Evolutionary conservation across 2,888 invertebrate species (phyloP).

Genomic region (Metalampra italica): DNA sequence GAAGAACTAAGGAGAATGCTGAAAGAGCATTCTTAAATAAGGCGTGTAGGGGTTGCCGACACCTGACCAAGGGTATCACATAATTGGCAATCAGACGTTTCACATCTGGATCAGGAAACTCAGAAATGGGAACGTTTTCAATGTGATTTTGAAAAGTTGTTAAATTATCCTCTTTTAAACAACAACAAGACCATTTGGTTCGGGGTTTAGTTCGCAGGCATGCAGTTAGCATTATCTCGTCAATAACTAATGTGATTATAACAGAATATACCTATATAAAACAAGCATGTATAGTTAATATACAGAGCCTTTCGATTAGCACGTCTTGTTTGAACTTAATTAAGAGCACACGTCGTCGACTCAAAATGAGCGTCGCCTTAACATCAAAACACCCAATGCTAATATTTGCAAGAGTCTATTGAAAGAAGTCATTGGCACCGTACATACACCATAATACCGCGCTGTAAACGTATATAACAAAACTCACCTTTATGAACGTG

Average conservation of each 20-base stretch:
- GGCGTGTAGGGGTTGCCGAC: slow-evolving; percentile 29
- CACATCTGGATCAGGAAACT: slow-evolving; percentile 18
- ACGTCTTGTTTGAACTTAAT: slow-evolving; percentile 74
- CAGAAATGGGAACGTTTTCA: neutral
- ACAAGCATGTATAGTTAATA: neutral
- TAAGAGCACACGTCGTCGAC: slow-evolving; percentile 62
- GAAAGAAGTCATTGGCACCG: slow-evolving; percentile 71
- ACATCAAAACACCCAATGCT: slow-evolving; percentile 66
- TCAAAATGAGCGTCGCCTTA: slow-evolving; percentile 56
- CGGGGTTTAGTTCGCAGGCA: no score
- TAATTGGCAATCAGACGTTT: slow-evolving; percentile 51
- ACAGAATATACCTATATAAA: no score
- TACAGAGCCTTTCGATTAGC: slow-evolving; percentile 45
- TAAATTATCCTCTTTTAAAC: no score
- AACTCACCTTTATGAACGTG: neutral
- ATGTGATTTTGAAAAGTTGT: no score
- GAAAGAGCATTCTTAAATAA: slow-evolving; percentile 34
- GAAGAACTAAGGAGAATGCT: slow-evolving; percentile 35
- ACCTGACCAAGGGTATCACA: slow-evolving; percentile 32
- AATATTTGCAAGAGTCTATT: slow-evolving; percentile 67
- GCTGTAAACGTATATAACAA: neutral
- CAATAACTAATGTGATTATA: no score
- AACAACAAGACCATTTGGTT: neutral
- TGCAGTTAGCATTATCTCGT: no score
- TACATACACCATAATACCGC: neutral